Base-by-base conservation (phyloP, 2,797 vertebrate genomes). In the Gorsachius magnificus region DNA sequence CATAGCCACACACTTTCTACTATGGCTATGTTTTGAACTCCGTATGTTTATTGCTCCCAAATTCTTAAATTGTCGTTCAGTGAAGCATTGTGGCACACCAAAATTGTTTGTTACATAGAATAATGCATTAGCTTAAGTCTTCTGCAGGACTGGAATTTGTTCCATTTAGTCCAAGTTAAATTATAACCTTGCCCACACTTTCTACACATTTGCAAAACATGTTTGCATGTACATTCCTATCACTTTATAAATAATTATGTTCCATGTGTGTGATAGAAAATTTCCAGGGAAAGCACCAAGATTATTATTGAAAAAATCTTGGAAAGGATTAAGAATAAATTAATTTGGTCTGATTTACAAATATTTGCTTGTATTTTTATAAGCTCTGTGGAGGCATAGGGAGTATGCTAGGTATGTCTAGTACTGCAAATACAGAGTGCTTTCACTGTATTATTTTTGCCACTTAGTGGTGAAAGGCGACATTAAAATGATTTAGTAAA, bases 361-460 rank as follows among this genome's bases (percentile, higher is more conserved):
- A 56, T 68, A 77, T 94, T 97, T 95, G 38, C 60, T 80, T 77
- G 28, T 80, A 68, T 66, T 92, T 96, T 89, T 89, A 82, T 89
- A 96, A 92, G 76, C 63, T 94, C 58, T 83, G 35, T 57, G 56
- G 75, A 83, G 79, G 77, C 60, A 35, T 9, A 90, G 36, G n/a
- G 74, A 89, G 64, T 87, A 92, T 65, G 89, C 33, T 65, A 92
- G 60, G 41, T 60, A 93, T 93, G 87, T 93, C 90, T 64, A 75
- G 69, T 66, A 76, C 66, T 87, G 81, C 66, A 95, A 95, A 89
- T 87, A 82, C 46, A 95, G 93, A 81, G 72, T 69, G 18, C 45
- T 94, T 95, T 92, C 90, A 95, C 75, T 78, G 61, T 94, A 94
- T 93, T 96, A 83, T 94, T 95, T 96, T 93, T 92, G 86, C 87